Evolutionary conservation across 2,113 vertebrate genomes (phyloP).

Genomic region (Pangasianodon gigas): DNA sequence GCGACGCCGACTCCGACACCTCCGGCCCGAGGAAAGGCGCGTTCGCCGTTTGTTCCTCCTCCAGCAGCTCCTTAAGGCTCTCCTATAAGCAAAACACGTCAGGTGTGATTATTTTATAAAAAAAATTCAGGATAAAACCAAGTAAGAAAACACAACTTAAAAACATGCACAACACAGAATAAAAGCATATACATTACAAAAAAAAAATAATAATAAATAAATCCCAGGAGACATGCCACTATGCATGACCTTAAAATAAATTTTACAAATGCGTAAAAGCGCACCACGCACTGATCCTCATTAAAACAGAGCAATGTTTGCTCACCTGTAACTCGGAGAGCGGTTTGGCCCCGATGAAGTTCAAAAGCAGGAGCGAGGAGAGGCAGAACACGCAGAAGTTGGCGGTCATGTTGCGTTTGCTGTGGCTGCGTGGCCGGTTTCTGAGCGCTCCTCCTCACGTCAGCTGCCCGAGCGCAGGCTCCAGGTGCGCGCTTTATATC

Average conservation of each 20-base stretch:
- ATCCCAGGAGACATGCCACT: too few relatives aligned
- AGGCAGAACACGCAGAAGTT: slow-evolving; percentile 61
- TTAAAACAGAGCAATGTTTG: not conserved
- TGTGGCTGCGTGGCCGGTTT: slow-evolving; percentile 2
- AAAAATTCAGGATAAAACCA: not conserved
- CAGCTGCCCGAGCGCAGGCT: slow-evolving; percentile 19
- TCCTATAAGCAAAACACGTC: slow-evolving; percentile 36
- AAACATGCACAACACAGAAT: not conserved
- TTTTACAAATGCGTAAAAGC: not conserved
- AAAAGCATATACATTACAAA: not conserved
- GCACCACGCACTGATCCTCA: not conserved
- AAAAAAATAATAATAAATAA: not conserved
- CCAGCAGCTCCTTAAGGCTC: slow-evolving; percentile 70
- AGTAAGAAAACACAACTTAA: not conserved
- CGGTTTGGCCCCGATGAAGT: slow-evolving; percentile 59
- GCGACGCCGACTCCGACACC: slow-evolving; percentile 43
- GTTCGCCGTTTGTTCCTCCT: slow-evolving; percentile 64
- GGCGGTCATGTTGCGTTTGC: slow-evolving; percentile 69
- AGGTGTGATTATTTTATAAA: not conserved
- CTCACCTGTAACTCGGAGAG: slow-evolving; percentile 70
- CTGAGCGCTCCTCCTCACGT: not conserved
- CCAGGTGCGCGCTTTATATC: slow-evolving; percentile 71
- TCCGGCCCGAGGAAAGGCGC: slow-evolving; percentile 54
- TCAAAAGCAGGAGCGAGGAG: slow-evolving; percentile 69
- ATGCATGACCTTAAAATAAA: not conserved